phyloP scores from a whole-genome alignment of 2,888 invertebrate species.

The Ophion slaviceki region DNA sequence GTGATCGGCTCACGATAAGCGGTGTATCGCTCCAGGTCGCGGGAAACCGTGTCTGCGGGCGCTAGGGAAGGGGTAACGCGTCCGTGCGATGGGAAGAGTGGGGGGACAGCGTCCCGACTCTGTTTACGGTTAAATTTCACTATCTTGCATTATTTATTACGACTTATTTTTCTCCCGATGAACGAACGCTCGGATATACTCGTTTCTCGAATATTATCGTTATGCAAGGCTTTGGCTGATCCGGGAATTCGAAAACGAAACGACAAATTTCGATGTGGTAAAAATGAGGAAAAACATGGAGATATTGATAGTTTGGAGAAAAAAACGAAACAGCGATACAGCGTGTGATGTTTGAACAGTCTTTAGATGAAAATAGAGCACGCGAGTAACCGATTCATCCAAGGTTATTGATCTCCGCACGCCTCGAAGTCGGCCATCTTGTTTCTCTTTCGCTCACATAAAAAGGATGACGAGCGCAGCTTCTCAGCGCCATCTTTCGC shows the following conservation, averaged over 20 bases:
- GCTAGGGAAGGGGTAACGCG: neutral
- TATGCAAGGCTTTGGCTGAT: neutral
- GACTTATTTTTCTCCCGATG: slow-evolving; percentile 41
- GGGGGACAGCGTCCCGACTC: too few species aligned
- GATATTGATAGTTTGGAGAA: neutral
- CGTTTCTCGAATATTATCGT: neutral
- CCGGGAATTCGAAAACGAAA: neutral
- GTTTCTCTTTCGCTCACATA: slow-evolving; percentile 14
- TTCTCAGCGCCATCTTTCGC: slow-evolving; percentile 47
- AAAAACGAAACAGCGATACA: neutral
- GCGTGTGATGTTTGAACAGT: neutral
- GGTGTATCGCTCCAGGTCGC: neutral
- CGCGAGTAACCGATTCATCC: slow-evolving; percentile 40
- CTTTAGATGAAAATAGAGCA: slow-evolving; percentile 37
- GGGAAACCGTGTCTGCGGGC: slow-evolving; percentile 1
- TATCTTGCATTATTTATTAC: neutral
- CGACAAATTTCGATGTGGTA: neutral
- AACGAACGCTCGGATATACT: neutral
- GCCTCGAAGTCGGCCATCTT: slow-evolving; percentile 39
- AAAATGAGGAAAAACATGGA: neutral
- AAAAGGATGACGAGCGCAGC: slow-evolving; percentile 24
- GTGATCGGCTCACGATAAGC: slow-evolving; percentile 6
- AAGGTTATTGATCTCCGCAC: slow-evolving; percentile 64
- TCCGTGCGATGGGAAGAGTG: neutral
- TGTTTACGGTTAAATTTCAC: neutral